Evolutionary conservation across 2,113 vertebrate species (phyloP).

Genomic region (Sarotherodon lohbergeri): DNA sequence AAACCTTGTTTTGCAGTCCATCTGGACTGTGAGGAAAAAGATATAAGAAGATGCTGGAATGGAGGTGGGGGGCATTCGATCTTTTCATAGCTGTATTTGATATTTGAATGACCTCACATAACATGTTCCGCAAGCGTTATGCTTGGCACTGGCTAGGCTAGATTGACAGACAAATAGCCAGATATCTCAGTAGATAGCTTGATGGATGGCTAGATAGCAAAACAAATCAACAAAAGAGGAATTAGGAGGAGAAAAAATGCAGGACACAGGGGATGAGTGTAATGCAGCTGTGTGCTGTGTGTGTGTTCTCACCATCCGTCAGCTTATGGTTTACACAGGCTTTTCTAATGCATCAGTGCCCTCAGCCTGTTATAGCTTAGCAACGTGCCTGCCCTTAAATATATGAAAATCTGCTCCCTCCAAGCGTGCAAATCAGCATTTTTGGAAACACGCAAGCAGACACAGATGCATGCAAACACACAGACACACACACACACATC

Average conservation of each 20-base stretch:
- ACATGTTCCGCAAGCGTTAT: background rate
- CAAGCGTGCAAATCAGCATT: constrained; percentile 51
- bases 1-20: background rate
- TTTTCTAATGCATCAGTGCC: constrained; percentile 53
- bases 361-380: constrained; percentile 47
- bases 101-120: background rate
- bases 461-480: background rate
- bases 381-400: constrained; percentile 47
- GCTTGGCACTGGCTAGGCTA: background rate
- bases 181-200: background rate
- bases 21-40: background rate
- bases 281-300: constrained; percentile 9
- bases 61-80: background rate
- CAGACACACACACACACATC: background rate
- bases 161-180: background rate
- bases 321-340: constrained; percentile 55
- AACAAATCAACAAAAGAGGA: background rate
- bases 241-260: background rate
- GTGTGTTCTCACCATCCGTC: constrained; percentile 36
- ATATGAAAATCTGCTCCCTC: constrained; percentile 59
- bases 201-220: background rate
- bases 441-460: constrained; percentile 25
- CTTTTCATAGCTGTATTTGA: background rate
- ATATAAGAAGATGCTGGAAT: background rate
- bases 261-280: background rate